Conservation (phyloP, 2,797 vertebrate species). For the Galaxias olidus region DNA sequence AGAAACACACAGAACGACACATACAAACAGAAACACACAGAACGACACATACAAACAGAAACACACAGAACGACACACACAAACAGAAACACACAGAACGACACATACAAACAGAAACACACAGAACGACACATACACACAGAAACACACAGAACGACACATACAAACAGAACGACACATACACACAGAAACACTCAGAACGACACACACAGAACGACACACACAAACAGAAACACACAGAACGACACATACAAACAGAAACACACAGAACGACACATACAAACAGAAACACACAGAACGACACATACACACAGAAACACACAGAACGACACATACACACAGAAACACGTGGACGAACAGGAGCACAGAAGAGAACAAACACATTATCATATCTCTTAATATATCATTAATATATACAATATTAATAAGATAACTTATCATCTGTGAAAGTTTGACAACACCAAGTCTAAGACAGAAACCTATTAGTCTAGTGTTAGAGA, state of each 20-base stretch:
- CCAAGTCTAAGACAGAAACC: neutral
- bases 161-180: neutral
- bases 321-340: no score
- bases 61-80: slow-evolving; percentile 4
- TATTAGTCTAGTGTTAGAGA: neutral
- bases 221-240: neutral
- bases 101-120: neutral
- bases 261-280: slow-evolving; percentile 4
- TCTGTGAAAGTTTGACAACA: neutral
- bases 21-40: neutral
- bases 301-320: slow-evolving; percentile 1
- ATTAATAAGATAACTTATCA: no score
- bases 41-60: neutral
- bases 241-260: no score
- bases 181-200: neutral
- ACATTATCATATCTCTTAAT: neutral
- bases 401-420: no score
- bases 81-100: slow-evolving; percentile 2
- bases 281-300: neutral
- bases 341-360: no score
- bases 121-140: neutral
- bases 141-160: no score
- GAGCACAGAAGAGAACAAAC: no score
- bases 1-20: slow-evolving; percentile 8
- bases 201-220: neutral